Conservation (phyloP, 1,140 invertebrate genomes). For the Conus ventricosus region DNA sequence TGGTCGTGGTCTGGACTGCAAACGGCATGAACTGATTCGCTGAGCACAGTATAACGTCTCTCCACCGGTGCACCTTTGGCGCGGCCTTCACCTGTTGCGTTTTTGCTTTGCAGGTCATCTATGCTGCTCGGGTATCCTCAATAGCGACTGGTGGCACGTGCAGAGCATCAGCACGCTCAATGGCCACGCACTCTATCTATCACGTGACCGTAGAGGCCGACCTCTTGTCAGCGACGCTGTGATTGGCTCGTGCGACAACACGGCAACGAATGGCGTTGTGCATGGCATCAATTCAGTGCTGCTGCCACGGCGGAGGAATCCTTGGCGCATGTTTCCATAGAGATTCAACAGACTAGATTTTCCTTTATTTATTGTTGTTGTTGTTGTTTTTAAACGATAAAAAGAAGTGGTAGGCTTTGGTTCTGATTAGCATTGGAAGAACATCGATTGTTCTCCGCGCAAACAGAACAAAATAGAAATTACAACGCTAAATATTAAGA, state of each 20-base stretch:
- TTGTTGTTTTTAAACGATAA: too few relatives aligned
- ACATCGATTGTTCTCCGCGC: too few relatives aligned
- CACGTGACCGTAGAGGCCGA: constrained; percentile 36
- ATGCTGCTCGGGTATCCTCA: constrained; percentile 55
- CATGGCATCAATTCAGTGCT: constrained; percentile 77
- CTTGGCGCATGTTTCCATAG: neutral
- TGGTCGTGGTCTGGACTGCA: too few relatives aligned
- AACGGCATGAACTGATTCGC: too few relatives aligned
- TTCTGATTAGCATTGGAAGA: too few relatives aligned
- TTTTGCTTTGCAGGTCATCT: constrained; percentile 54
- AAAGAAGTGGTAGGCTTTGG: too few relatives aligned
- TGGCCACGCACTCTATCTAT: constrained; percentile 47
- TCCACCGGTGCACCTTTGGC: too few relatives aligned
- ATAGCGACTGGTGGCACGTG: constrained; percentile 32
- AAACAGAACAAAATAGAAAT: too few relatives aligned
- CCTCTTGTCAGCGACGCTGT: constrained; percentile 39
- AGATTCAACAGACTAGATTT: neutral
- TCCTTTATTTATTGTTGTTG: neutral
- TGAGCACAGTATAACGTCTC: too few relatives aligned
- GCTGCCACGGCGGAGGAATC: neutral
- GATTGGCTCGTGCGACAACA: constrained; percentile 70
- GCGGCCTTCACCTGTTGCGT: too few relatives aligned
- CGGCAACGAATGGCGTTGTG: constrained; percentile 78
- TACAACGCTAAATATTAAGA: too few relatives aligned
- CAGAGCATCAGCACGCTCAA: constrained; percentile 32